Conservation (phyloP, 2,888 invertebrate species). For the Melieria omissa region DNA sequence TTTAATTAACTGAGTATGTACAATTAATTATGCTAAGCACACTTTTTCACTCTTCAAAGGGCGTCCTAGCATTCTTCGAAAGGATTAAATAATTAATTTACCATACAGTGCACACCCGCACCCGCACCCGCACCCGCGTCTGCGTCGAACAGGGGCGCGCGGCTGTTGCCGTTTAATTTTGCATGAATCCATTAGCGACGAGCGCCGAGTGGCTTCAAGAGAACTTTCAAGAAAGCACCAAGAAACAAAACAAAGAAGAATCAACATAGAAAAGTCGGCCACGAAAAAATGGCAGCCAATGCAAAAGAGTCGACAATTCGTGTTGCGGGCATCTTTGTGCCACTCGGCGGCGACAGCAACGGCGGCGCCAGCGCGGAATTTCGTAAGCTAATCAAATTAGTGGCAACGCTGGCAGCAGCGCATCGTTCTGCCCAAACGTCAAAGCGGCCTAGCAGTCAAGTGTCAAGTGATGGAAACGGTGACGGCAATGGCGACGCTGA, state of each 20-base stretch:
- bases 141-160: background rate
- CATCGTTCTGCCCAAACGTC: conserved; percentile 35
- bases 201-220: background rate
- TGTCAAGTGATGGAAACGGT: background rate
- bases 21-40: conserved; percentile 62
- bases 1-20: conserved; percentile 59
- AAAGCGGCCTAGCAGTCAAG: conserved; percentile 28
- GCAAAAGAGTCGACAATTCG: too few species aligned
- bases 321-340: too few species aligned
- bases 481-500: background rate
- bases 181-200: conserved; percentile 50
- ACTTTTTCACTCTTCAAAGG: conserved; percentile 40
- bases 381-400: conserved; percentile 57
- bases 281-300: too few species aligned
- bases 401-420: conserved; percentile 41
- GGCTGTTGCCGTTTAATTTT: conserved; percentile 54
- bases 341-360: too few species aligned
- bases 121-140: conserved; percentile 16
- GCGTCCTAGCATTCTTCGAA: conserved; percentile 38
- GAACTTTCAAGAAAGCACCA: too few species aligned
- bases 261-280: too few species aligned
- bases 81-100: conserved; percentile 63
- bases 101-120: conserved; percentile 49
- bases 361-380: background rate
- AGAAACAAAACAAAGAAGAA: too few species aligned